Evolutionary conservation across 2,113 vertebrate species (phyloP), one percentile per base, ranked within the genome.

Genomic region (Lepisosteus osseus): DNA sequence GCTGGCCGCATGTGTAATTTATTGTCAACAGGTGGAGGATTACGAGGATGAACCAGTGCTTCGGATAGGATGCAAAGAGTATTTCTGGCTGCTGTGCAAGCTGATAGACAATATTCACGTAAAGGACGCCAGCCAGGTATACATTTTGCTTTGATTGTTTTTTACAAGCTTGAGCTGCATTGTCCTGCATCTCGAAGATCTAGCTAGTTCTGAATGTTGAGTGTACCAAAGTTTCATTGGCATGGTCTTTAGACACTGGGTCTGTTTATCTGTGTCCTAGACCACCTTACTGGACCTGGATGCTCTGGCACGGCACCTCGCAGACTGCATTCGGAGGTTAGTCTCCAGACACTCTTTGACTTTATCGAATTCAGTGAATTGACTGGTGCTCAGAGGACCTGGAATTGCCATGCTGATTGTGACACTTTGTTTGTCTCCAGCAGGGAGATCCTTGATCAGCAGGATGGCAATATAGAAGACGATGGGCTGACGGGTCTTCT

Each of bases 61-160:
- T 74, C 88, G 90, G 83, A 95, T 94, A 6, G 97, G 97, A 78
- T 99, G 97, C 87, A 99, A 98, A 80, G 97, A 99, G 59, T 99
- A 99, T 86, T 99, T 99, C 88, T 99, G 97, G 97, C 91, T 99
- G 82, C 94, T 99, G 42, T 99, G 97, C 82, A 99, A 99, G 86
- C 94, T 99, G 87, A 97, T 98, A 69, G 97, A 99, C 87, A 99
- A 99, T 87, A 99, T 99, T 86, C 97, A 99, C 6, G 96, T 99
- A 62, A 99, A 99, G 85, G 97, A 99, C 72, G 95, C 97, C 73
- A 96, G 94, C 86, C 97, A 99, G 94, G 96, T 98, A 87, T n/a
- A 89, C 80, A 13, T 59, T n/a, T 59, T 59, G 5, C 5, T 2
- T 59, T n/a, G 47, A 9, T 9, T 51, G 9, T 0, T 51, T 51